phyloP scores from a whole-genome alignment of 1,140 invertebrate species.

The Eupeodes corollae region DNA sequence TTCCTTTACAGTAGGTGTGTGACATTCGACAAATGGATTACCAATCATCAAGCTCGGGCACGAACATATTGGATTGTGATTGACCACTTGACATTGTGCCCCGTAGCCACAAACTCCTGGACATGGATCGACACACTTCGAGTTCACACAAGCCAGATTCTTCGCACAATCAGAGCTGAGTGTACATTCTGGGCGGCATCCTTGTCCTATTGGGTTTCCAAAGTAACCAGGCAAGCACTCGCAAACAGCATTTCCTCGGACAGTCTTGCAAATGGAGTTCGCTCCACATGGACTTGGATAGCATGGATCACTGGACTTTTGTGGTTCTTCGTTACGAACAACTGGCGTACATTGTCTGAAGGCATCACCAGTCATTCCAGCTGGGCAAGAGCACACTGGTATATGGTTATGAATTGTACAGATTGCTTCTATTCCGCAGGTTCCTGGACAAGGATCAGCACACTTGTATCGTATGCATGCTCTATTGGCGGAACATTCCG shows the following conservation, averaged over 20 bases:
- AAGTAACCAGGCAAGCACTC: conserved; percentile 60
- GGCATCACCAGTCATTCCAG: conserved; percentile 58
- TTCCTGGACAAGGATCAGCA: conserved; percentile 46
- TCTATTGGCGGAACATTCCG: conserved; percentile 44
- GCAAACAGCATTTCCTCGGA: conserved; percentile 48
- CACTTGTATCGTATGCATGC: conserved; percentile 49
- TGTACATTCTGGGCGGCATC: conserved; percentile 66
- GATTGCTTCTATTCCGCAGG: conserved; percentile 47
- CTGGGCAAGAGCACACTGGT: conserved; percentile 51
- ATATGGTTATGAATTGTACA: conserved; percentile 56
- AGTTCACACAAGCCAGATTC: conserved; percentile 62
- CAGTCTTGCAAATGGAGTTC: conserved; percentile 54
- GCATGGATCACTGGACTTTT: conserved; percentile 48
- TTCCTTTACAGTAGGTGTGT: conserved; percentile 19
- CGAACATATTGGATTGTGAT: conserved; percentile 67
- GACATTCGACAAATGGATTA: conserved; percentile 68
- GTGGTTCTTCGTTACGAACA: conserved; percentile 27
- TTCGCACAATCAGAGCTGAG: conserved; percentile 68
- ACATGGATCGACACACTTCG: conserved; percentile 73
- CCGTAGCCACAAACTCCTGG: conserved; percentile 52
- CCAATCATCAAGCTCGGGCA: conserved; percentile 48
- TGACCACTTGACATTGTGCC: conserved; percentile 51
- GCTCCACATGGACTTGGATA: conserved; percentile 60
- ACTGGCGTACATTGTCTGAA: conserved; percentile 42
- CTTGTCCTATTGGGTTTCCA: conserved; percentile 64